Percentiles rank a stretch among this genome's conserved stretches.
Evolutionary conservation across 2,888 invertebrate genomes (phyloP).

Genomic region (Pseudococcus jackbeardsleyi): DNA sequence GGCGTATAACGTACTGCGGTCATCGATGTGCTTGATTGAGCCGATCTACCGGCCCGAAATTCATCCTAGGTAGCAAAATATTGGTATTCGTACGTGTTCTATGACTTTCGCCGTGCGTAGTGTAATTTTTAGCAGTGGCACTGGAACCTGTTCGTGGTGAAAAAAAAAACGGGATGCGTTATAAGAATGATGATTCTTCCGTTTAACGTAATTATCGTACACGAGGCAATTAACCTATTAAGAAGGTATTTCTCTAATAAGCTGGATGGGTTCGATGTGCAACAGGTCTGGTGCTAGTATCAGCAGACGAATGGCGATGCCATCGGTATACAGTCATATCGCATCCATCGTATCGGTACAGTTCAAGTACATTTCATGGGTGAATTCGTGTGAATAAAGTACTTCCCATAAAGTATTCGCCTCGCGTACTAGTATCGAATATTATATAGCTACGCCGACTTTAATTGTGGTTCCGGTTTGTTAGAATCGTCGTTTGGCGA

Average conservation of each 20-base stretch:
- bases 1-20: neutral
- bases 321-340: neutral
- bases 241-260: conserved; percentile 8
- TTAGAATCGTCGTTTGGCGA: conserved; percentile 63
- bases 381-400: conserved; percentile 63
- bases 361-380: conserved; percentile 63
- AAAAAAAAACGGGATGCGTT: neutral
- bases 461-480: conserved; percentile 64
- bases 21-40: neutral
- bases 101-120: neutral
- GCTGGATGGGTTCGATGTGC: neutral
- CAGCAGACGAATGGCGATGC: neutral
- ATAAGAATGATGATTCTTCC: conserved; percentile 5
- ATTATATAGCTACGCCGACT: conserved; percentile 62
- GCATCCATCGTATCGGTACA: neutral
- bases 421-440: conserved; percentile 59
- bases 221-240: conserved; percentile 41
- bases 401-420: conserved; percentile 59
- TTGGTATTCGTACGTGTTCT: neutral
- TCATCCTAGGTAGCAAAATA: neutral
- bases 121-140: neutral
- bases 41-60: neutral
- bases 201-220: neutral
- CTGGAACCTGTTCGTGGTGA: neutral
- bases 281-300: no score